Evolutionary conservation across 2,888 invertebrate species (phyloP), one percentile per base, ranked within the genome.

Genomic region (Peribatodes rhomboidaria): DNA sequence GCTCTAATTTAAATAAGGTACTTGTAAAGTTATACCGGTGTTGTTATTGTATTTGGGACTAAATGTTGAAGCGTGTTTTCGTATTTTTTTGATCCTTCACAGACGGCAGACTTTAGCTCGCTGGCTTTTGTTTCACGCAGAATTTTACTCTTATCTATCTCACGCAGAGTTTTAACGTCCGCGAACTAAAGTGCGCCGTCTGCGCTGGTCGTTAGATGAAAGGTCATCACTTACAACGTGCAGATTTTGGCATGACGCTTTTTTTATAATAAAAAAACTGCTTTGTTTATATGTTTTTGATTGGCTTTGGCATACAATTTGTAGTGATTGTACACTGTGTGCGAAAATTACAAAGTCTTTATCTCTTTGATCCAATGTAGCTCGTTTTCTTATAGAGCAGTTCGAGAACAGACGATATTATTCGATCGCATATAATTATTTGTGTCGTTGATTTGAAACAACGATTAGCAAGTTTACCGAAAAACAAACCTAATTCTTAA

Each of bases 1-100:
- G 70, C 67, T 67, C 68, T 72, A 70, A 69, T 67, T 7, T 53
- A 46, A 39, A 50, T 70, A 70, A 69, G 67, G 57, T 64, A 65
- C 57, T 68, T 35, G 11, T 56, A 69, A 63, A 18, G 50, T 66
- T 62, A 60, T 20, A 54, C 44, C n/a, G 65, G 56, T 64, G 64
- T 68, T 68, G 62, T 69, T 46, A 27, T 46, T 22, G 46, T 46
- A 22, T 46, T 67, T 61, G 62, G 58, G 60, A 62, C 60, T 67
- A 47, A 62, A 65, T 61, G 58, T 60, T 65, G 9, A n/a, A 59
- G 52, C 35, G 57, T 63, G 35, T 37, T 50, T 52, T 20, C 39
- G 39, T 52, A 27, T 35, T 64, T 57, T 10, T 14, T 39, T 35
- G 37, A 49, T 14, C 16, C 16, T n/a, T 18, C 35, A 35, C 50